A percentile compares a stretch with the other conserved stretches of the same genome.
These are phyloP conservation scores for Stomorhina lunata DNA, from an alignment of 2,888 invertebrate species.

Conservation along the genomic window DNA sequence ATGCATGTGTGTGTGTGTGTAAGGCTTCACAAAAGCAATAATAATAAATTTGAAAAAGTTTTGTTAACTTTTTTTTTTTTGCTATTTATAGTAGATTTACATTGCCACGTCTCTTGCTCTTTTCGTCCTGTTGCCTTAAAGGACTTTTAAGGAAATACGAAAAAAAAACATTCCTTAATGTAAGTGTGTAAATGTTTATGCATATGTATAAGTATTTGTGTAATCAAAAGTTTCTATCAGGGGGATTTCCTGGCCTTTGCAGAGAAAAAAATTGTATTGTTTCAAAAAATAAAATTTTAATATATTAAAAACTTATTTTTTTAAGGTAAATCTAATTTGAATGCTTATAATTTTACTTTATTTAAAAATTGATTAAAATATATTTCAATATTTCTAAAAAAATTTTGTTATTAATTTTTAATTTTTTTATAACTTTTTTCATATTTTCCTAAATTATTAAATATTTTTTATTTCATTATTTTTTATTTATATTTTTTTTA, in stretches of 20 bases:
- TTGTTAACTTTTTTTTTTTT: constrained; percentile 7
- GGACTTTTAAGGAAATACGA: constrained; percentile 33
- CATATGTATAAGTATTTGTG: not conserved
- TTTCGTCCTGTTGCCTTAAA: not conserved
- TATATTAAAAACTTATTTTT: no score
- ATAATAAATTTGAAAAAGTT: constrained; percentile 8
- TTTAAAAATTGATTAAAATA: no score
- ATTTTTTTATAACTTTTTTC: constrained; percentile 5
- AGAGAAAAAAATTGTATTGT: no score
- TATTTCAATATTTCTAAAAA: no score
- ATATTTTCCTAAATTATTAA: not conserved
- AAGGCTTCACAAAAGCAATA: not conserved
- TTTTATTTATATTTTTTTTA: not conserved
- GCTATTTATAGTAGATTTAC: not conserved
- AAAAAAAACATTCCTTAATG: not conserved
- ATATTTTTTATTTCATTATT: not conserved
- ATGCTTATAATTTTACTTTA: no score
- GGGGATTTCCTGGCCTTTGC: constrained; percentile 21
- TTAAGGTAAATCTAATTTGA: no score
- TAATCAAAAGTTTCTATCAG: not conserved
- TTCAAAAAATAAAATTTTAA: no score
- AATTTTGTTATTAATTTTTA: no score
- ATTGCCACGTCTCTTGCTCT: not conserved
- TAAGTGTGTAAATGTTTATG: not conserved
- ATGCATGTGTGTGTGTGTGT: not conserved